Evolutionary conservation across 2,113 vertebrate genomes (phyloP), one percentile per base, ranked within the genome.

Genomic region (Anser cygnoides): DNA sequence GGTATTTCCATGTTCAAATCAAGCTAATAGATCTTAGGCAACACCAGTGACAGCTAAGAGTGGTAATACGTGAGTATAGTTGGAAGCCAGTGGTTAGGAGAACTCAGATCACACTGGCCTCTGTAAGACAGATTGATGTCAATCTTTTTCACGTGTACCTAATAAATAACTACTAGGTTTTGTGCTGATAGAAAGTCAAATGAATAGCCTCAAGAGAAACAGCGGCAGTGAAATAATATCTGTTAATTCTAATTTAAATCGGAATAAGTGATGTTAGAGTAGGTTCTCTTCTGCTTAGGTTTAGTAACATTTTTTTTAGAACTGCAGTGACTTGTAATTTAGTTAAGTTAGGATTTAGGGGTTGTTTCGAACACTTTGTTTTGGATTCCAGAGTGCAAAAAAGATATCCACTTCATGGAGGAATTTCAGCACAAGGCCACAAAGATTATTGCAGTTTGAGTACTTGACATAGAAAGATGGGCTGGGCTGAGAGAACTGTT

Each of bases 1-100:
- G 97, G 97, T 97, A 97, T 93, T 95, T 77, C 67, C 31, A 28
- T 75, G 10, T 93, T 94, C 55, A 66, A 41, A 70, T 87, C 39
- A 93, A 93, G 13, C 43, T 92, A 77, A 74, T 66, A 72, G 67
- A 76, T 80, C 79, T 84, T 87, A 79, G 43, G n/a, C 87, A 86
- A 35, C 26, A 74, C 9, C 57, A 57, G 25, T 88, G 37, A 23
- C 71, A 28, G 41, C 73, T 87, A 44, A 43, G n/a, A 46, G 23
- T 84, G 54, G 49, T 78, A 92, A 44, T 82, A 73, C 7, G 2
- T 84, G 55, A 81, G 10, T 77, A 71, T 11, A 78, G 16, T 33
- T 75, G 67, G 58, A 89, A 93, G 35, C 17, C 46, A n/a, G 58
- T 84, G 58, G 58, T 80, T 67, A 71, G 41, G 74, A 88, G 68